phyloP scores from a whole-genome alignment of 2,888 invertebrate genomes.

The Aleiodes alternator region DNA sequence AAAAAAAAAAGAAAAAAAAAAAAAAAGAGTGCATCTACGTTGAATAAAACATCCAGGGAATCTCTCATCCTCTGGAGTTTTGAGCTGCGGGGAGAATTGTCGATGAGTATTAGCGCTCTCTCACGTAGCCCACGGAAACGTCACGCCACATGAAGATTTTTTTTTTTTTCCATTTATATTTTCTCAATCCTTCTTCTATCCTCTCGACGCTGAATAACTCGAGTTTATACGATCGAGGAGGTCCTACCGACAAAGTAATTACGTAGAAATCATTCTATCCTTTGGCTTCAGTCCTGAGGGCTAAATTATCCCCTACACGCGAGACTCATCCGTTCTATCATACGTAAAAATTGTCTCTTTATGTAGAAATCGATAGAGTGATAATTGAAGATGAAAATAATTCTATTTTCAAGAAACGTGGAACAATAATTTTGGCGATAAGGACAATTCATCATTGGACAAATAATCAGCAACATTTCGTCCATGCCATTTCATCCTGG shows the following conservation, averaged over 20 bases:
- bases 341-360: too few species aligned
- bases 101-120: conserved; percentile 56
- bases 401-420: not conserved
- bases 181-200: conserved; percentile 4
- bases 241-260: conserved; percentile 44
- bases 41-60: conserved; percentile 23
- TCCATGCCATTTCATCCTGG: too few species aligned
- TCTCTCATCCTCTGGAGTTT: not conserved
- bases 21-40: conserved; percentile 9
- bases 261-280: conserved; percentile 47
- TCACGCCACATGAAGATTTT: conserved; percentile 44
- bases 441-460: too few species aligned
- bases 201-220: not conserved
- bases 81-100: conserved; percentile 28
- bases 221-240: not conserved
- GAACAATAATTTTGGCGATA: too few species aligned
- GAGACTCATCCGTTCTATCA: conserved; percentile 11
- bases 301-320: conserved; percentile 54
- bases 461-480: too few species aligned
- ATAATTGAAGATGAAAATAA: not conserved
- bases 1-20: not conserved
- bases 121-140: conserved; percentile 48
- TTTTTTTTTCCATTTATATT: conserved; percentile 25
- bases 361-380: not conserved
- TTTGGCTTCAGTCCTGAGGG: conserved; percentile 48